These are phyloP conservation scores for Drosophila maculinotata DNA, from an alignment of 2,888 invertebrate genomes.

Conservation along the genomic window DNA sequence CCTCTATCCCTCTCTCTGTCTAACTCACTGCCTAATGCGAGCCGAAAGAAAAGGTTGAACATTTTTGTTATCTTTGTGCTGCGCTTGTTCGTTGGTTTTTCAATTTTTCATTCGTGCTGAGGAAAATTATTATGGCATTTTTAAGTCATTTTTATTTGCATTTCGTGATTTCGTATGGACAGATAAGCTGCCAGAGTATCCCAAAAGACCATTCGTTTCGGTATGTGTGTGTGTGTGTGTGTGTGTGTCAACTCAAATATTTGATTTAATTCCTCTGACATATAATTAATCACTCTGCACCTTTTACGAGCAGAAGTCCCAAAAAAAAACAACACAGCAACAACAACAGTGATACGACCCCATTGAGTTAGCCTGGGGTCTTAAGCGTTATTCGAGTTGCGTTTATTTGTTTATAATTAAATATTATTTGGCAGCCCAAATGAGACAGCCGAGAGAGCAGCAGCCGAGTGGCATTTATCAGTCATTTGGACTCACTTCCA, in stretches of 20 bases:
- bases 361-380: conserved; percentile 34
- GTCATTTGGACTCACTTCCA: conserved; percentile 59
- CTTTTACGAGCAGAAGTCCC: conserved; percentile 56
- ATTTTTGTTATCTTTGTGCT: conserved; percentile 69
- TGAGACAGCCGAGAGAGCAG: conserved; percentile 70
- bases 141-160: conserved; percentile 80
- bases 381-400: conserved; percentile 38
- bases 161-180: conserved; percentile 71
- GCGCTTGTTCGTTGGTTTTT: conserved; percentile 50
- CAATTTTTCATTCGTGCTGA: conserved; percentile 70
- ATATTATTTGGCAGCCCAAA: conserved; percentile 79
- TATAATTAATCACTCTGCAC: conserved; percentile 79
- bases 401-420: conserved; percentile 81
- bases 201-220: conserved; percentile 14
- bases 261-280: conserved; percentile 80
- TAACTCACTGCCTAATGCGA: conserved; percentile 16
- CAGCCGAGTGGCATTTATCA: conserved; percentile 75
- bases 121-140: conserved; percentile 74
- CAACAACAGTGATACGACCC: conserved; percentile 25
- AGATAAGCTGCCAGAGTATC: conserved; percentile 55
- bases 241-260: conserved; percentile 75
- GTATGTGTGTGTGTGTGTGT: conserved; percentile 1
- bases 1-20: conserved; percentile 11
- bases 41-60: conserved; percentile 50
- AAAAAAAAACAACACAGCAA: conserved; percentile 15